Conservation (phyloP, 2,888 invertebrate genomes). For the Ypsolopha sequella region DNA sequence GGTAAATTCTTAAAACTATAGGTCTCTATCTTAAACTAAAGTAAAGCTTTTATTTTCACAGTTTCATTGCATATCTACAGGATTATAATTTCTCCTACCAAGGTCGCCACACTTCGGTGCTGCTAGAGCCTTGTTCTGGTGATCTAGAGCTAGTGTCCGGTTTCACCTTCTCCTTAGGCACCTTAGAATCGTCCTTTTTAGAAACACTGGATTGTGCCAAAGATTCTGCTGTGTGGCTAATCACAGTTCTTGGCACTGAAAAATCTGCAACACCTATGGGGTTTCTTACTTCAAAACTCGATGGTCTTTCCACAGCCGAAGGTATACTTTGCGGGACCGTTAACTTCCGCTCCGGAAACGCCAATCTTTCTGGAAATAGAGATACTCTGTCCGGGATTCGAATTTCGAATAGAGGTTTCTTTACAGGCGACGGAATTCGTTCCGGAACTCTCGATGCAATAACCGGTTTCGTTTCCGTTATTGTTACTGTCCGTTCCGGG, state of each 20-base stretch:
- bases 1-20: slow-evolving; percentile 30
- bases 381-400: background rate
- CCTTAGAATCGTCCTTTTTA: slow-evolving; percentile 6
- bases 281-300: background rate
- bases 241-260: slow-evolving; percentile 35
- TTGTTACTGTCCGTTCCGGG: background rate
- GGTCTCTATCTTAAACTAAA: background rate
- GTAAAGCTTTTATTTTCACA: slow-evolving; percentile 29
- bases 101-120: slow-evolving; percentile 56
- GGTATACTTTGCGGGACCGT: slow-evolving; percentile 47
- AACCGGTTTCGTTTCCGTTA: slow-evolving; percentile 13
- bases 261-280: background rate
- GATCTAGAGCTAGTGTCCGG: slow-evolving; percentile 40
- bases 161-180: slow-evolving; percentile 21
- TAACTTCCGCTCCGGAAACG: slow-evolving; percentile 25
- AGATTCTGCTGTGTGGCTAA: slow-evolving; percentile 57
- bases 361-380: background rate
- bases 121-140: slow-evolving; percentile 36
- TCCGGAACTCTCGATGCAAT: slow-evolving; percentile 17
- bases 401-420: background rate
- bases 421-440: slow-evolving; percentile 13
- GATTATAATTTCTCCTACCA: slow-evolving; percentile 28
- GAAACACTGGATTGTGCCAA: slow-evolving; percentile 32
- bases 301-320: slow-evolving; percentile 24
- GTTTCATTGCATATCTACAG: too few relatives aligned